Conservation (phyloP, 2,888 invertebrate genomes). For the Argyra leucocephala region DNA sequence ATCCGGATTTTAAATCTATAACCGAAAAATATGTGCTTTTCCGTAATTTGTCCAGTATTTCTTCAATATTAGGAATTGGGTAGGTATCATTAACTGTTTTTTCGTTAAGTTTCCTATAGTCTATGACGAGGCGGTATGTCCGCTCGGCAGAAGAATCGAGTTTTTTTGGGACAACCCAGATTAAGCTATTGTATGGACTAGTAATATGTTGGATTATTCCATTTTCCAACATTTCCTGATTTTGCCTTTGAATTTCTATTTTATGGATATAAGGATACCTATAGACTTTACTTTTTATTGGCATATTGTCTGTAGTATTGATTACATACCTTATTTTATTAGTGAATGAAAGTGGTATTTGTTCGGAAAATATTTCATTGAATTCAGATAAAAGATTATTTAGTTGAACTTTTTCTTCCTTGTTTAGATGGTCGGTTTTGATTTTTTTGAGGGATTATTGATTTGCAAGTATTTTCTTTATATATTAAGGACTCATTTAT, state of each 20-base stretch:
- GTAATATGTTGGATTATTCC: constrained; percentile 23
- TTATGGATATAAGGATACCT: neutral
- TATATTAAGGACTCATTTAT: too few relatives aligned
- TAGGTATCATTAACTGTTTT: constrained; percentile 19
- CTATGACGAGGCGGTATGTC: constrained; percentile 28
- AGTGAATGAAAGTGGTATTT: neutral
- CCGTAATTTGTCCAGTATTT: constrained; percentile 25
- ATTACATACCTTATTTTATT: neutral
- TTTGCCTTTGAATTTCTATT: constrained; percentile 11
- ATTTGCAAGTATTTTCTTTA: too few relatives aligned
- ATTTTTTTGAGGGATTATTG: too few relatives aligned
- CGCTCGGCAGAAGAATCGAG: constrained; percentile 7
- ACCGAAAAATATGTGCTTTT: constrained; percentile 22
- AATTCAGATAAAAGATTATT: neutral
- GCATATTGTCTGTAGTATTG: neutral
- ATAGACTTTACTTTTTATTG: neutral
- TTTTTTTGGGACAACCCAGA: too few relatives aligned
- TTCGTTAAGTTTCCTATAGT: constrained; percentile 24
- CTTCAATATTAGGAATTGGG: neutral
- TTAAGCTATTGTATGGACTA: constrained; percentile 20
- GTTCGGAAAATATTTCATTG: neutral
- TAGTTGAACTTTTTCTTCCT: neutral
- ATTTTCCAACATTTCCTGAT: constrained; percentile 17
- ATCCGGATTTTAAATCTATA: constrained; percentile 4
- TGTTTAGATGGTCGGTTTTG: neutral